phyloP scores from a whole-genome alignment of 1,140 invertebrate genomes.

The Sminthurinus signatus region DNA sequence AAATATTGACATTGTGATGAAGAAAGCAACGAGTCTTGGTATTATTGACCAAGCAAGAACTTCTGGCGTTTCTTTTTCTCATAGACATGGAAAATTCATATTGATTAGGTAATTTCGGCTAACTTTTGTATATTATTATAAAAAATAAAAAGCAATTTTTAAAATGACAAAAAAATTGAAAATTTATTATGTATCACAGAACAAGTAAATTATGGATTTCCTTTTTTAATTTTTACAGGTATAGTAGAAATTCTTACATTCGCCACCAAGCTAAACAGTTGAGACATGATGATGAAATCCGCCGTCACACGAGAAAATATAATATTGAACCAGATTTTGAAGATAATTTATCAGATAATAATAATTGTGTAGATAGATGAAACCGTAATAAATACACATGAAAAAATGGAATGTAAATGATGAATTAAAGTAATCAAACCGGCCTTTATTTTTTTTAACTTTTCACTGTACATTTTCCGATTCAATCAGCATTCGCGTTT shows the following conservation, averaged over 20 bases:
- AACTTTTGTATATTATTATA: not conserved
- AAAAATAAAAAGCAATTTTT: not conserved
- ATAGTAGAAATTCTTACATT: slow-evolving; percentile 5
- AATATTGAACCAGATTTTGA: not conserved
- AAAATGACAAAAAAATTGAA: no score
- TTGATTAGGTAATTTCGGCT: not conserved
- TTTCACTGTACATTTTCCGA: no score
- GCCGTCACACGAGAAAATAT: slow-evolving; percentile 1
- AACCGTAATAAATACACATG: no score
- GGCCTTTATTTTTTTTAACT: no score
- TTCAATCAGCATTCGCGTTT: no score
- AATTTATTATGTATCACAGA: no score
- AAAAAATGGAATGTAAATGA: no score
- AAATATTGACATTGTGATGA: not conserved
- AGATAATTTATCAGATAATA: no score
- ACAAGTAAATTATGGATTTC: no score
- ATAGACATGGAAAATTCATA: not conserved
- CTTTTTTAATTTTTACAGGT: not conserved
- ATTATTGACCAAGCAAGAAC: not conserved
- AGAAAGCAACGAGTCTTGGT: not conserved
- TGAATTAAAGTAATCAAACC: no score
- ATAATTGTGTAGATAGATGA: not conserved
- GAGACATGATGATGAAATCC: not conserved
- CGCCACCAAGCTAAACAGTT: slow-evolving; percentile 2
- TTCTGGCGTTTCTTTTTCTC: not conserved